Conservation (phyloP, 2,113 vertebrate genomes). For the Astur gentilis region DNA sequence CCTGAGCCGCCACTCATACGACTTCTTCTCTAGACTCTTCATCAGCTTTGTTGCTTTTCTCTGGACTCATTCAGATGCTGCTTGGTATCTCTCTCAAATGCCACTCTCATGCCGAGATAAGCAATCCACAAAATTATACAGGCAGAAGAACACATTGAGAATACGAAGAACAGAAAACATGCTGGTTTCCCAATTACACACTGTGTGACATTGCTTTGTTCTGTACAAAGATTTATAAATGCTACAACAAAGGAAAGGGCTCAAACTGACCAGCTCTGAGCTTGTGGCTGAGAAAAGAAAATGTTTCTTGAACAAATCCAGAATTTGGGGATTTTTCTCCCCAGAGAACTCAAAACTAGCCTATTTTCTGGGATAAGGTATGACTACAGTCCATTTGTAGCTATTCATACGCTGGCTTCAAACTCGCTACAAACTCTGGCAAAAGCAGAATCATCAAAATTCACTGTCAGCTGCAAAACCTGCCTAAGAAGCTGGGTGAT, state of each 20-base stretch:
- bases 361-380: not conserved
- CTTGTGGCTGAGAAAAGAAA: not conserved
- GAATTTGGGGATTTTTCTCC: not conserved
- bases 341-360: not conserved
- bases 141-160: not conserved
- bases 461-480: not conserved
- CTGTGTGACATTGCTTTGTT: not conserved
- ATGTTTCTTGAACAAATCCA: not conserved
- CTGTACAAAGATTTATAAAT: not conserved
- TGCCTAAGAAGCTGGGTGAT: not conserved
- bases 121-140: not conserved
- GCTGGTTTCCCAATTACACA: not conserved
- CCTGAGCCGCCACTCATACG: not conserved
- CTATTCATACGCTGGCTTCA: not conserved
- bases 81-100: not conserved
- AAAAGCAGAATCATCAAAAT: not conserved
- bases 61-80: not conserved
- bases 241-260: not conserved
- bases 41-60: not conserved
- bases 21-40: not conserved
- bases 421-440: not conserved
- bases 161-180: not conserved
- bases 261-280: not conserved
- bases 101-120: not conserved
- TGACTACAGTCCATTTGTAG: not conserved